A percentile compares a stretch with the other conserved stretches of the same genome.
These are phyloP conservation scores for Cichladusa arquata DNA, from an alignment of 2,113 vertebrate genomes.

Conservation along the genomic window DNA sequence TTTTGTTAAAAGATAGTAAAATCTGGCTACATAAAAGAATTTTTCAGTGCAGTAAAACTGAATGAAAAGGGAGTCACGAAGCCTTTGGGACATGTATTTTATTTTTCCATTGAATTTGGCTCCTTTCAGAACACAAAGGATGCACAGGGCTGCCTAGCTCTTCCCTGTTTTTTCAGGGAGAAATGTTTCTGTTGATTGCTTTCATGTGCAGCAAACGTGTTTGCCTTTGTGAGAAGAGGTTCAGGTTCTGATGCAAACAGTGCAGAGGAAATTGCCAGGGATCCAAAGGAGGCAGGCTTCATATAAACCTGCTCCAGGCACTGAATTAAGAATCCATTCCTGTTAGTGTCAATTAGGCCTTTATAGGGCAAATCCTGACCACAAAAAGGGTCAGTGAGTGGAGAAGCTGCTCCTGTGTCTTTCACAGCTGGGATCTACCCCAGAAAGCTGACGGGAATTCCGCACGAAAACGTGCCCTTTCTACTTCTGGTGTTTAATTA, in stretches of 20 bases:
- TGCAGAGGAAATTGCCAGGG: not conserved
- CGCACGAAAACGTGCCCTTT: not conserved
- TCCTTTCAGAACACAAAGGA: slow-evolving; percentile 5
- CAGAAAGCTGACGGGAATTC: not conserved
- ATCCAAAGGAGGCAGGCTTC: not conserved
- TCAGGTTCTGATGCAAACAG: not conserved
- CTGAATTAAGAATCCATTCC: not conserved
- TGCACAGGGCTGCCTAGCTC: not conserved
- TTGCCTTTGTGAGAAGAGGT: not conserved
- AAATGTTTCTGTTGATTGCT: not conserved
- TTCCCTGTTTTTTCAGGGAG: not conserved
- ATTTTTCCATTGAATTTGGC: not conserved
- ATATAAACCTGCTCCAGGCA: not conserved
- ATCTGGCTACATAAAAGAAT: not conserved
- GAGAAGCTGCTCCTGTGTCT: not conserved
- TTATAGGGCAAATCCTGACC: not conserved
- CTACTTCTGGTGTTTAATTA: not conserved
- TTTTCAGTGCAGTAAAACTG: not conserved
- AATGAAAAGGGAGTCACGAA: not conserved
- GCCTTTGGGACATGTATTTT: not conserved
- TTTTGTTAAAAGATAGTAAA: slow-evolving; percentile 4
- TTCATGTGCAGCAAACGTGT: not conserved
- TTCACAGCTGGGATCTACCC: not conserved
- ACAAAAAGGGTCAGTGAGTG: not conserved
- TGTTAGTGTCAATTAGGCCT: not conserved